These are phyloP conservation scores for Epirrhoe tristata DNA, from an alignment of 2,888 invertebrate genomes.

Conservation along the genomic window DNA sequence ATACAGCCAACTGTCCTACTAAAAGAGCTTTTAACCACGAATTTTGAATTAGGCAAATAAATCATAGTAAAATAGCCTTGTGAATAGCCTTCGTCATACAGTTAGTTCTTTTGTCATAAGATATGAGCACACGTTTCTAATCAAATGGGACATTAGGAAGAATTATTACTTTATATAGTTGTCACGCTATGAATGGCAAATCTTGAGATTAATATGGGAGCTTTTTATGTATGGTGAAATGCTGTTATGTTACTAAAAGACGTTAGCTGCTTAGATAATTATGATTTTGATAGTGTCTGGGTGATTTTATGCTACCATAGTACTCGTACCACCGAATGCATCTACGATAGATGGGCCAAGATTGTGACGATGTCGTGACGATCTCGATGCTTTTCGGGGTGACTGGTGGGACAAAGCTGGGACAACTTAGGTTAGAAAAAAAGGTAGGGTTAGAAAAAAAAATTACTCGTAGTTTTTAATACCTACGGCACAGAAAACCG, in stretches of 20 bases:
- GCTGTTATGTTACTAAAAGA: constrained; percentile 8
- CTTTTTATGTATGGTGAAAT: constrained; percentile 40
- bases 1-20: constrained; percentile 7
- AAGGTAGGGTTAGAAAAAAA: no score
- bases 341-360: no score
- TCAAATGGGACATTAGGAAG: constrained; percentile 83
- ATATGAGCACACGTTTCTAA: constrained; percentile 71
- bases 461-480: no score
- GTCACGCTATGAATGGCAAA: constrained; percentile 75
- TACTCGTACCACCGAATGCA: no score
- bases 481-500: no score
- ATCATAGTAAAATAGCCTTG: constrained; percentile 79
- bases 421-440: no score
- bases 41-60: constrained; percentile 78
- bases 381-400: no score
- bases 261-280: background rate
- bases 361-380: no score
- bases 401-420: no score
- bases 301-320: no score
- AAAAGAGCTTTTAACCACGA: constrained; percentile 58
- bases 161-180: constrained; percentile 77
- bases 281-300: background rate
- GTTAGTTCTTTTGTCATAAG: constrained; percentile 70
- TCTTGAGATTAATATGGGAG: constrained; percentile 56
- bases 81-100: constrained; percentile 73